These are phyloP conservation scores for Macrophya alboannulata DNA, from an alignment of 2,888 invertebrate species.

Conservation along the genomic window DNA sequence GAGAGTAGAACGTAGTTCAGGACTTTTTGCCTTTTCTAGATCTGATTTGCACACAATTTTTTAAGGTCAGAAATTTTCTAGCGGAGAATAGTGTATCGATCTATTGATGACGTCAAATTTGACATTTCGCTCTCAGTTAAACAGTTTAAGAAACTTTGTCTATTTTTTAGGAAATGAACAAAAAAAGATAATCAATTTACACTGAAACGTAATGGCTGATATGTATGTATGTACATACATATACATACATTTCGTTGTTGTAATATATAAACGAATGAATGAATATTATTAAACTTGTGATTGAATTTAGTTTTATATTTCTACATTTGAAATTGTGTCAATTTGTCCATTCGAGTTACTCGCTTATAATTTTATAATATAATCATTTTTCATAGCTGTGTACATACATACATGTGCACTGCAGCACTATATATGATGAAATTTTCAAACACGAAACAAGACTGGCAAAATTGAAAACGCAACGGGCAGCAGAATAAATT, in stretches of 20 bases:
- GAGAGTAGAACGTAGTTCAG: neutral
- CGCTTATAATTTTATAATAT: neutral
- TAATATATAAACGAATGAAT: no score
- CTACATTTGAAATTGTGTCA: neutral
- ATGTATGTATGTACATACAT: no score
- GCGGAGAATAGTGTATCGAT: no score
- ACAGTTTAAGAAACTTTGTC: neutral
- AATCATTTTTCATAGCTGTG: neutral
- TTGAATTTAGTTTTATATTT: neutral
- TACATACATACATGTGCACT: neutral
- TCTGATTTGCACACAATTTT: neutral
- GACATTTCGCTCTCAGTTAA: neutral
- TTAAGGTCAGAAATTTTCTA: no score
- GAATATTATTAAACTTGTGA: no score
- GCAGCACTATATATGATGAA: neutral
- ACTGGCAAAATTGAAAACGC: neutral
- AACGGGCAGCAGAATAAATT: slow-evolving; percentile 1
- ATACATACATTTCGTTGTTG: no score
- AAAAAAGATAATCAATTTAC: neutral
- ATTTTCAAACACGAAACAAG: neutral
- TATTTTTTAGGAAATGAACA: neutral
- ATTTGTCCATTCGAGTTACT: neutral
- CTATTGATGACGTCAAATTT: neutral
- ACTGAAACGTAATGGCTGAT: no score
- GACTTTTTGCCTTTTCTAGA: neutral